These are phyloP conservation scores for Forbesichthys agassizii DNA, from an alignment of 2,113 vertebrate species.

Conservation along the genomic window DNA sequence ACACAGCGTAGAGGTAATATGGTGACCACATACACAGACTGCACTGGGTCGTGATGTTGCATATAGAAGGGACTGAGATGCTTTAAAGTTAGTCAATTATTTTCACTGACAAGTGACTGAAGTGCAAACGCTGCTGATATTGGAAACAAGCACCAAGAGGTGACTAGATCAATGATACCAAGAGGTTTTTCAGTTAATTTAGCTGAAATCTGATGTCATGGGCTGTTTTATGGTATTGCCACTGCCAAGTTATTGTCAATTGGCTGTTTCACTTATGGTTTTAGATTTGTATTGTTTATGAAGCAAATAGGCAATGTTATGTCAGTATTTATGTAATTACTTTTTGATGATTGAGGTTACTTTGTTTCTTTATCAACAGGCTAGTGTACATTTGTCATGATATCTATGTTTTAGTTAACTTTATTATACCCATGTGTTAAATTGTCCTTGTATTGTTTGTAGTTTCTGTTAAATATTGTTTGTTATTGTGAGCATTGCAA, in stretches of 20 bases:
- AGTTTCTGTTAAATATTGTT: slow-evolving; percentile 27
- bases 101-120: slow-evolving; percentile 19
- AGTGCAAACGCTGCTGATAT: slow-evolving; percentile 14
- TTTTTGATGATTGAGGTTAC: slow-evolving; percentile 14
- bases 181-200: slow-evolving; percentile 6
- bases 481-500: slow-evolving; percentile 29
- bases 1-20: slow-evolving; percentile 95
- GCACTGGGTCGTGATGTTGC: slow-evolving; percentile 75
- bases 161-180: not conserved
- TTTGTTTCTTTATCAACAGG: not conserved
- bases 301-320: slow-evolving; percentile 18
- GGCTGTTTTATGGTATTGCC: slow-evolving; percentile 10
- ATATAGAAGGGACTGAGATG: slow-evolving; percentile 8
- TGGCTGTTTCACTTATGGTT: slow-evolving; percentile 25
- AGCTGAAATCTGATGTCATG: slow-evolving; percentile 17
- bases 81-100: slow-evolving; percentile 14
- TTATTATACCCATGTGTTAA: not conserved
- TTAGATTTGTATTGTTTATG: slow-evolving; percentile 20
- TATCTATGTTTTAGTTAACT: slow-evolving; percentile 7
- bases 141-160: slow-evolving; percentile 18
- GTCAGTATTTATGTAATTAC: slow-evolving; percentile 35
- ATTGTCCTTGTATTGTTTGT: slow-evolving; percentile 18
- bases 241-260: not conserved
- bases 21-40: slow-evolving; percentile 97
- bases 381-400: slow-evolving; percentile 1